Conservation (phyloP, 1,140 invertebrate genomes). For the Diorhabda elongata region DNA sequence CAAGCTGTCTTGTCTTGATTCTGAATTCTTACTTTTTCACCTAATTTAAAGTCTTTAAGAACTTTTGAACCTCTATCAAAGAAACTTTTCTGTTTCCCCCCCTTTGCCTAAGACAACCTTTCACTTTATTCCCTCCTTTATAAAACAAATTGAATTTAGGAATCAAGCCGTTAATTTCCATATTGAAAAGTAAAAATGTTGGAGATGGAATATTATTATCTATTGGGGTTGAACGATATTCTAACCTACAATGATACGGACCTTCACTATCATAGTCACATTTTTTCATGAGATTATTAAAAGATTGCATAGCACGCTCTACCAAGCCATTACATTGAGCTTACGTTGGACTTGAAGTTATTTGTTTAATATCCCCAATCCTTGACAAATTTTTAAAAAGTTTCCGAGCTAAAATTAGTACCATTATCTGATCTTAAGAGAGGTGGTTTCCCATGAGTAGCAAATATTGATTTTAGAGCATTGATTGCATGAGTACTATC, state of each 20-base stretch:
- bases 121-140: too few species aligned
- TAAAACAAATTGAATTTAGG: too few species aligned
- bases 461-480: not conserved
- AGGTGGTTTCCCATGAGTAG: not conserved
- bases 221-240: not conserved
- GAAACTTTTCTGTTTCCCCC: too few species aligned
- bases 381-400: not conserved
- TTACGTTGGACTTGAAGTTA: slow-evolving; percentile 13
- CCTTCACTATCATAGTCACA: not conserved
- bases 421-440: not conserved
- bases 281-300: not conserved
- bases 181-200: too few species aligned
- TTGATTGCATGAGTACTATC: not conserved
- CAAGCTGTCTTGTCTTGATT: not conserved
- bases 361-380: not conserved
- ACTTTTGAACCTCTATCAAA: too few species aligned
- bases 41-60: not conserved
- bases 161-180: too few species aligned
- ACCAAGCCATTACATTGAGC: not conserved
- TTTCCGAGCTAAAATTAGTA: not conserved
- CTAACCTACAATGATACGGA: not conserved
- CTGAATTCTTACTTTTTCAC: slow-evolving; percentile 6
- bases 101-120: too few species aligned
- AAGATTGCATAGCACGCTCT: not conserved
- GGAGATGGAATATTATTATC: not conserved